phyloP scores from a whole-genome alignment of 2,113 vertebrate genomes.

The Myiozetetes cayanensis region DNA sequence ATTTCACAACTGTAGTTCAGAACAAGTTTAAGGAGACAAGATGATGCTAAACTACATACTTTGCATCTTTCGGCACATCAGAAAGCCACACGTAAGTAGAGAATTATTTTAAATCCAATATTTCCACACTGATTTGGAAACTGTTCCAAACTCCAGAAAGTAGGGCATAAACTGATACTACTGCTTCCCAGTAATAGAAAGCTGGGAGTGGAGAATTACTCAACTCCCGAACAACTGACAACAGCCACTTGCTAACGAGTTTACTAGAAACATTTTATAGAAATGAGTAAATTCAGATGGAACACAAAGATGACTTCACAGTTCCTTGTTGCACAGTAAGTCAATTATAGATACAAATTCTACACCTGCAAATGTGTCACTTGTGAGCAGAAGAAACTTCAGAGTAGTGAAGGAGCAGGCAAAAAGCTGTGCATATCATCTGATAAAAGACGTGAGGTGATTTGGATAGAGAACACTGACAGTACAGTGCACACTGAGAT shows the following conservation, averaged over 20 bases:
- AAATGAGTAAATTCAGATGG: not conserved
- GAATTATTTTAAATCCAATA: not conserved
- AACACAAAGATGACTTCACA: not conserved
- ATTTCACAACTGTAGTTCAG: not conserved
- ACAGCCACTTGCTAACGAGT: not conserved
- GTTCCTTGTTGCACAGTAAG: not conserved
- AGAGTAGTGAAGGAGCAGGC: not conserved
- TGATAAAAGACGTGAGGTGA: not conserved
- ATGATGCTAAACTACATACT: not conserved
- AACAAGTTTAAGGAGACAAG: not conserved
- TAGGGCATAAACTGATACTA: not conserved
- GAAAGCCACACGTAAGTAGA: not conserved
- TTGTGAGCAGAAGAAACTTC: not conserved
- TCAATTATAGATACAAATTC: not conserved
- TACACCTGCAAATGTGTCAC: not conserved
- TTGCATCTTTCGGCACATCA: not conserved
- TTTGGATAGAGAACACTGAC: not conserved
- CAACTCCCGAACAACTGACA: not conserved
- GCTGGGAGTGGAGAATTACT: not conserved
- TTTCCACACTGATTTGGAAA: constrained; percentile 18
- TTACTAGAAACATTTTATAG: not conserved
- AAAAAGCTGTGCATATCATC: not conserved
- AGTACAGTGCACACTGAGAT: not conserved
- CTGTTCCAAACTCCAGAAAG: not conserved
- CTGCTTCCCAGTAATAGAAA: not conserved